phyloP scores from a whole-genome alignment of 2,113 vertebrate genomes.

The Pungitius pungitius region DNA sequence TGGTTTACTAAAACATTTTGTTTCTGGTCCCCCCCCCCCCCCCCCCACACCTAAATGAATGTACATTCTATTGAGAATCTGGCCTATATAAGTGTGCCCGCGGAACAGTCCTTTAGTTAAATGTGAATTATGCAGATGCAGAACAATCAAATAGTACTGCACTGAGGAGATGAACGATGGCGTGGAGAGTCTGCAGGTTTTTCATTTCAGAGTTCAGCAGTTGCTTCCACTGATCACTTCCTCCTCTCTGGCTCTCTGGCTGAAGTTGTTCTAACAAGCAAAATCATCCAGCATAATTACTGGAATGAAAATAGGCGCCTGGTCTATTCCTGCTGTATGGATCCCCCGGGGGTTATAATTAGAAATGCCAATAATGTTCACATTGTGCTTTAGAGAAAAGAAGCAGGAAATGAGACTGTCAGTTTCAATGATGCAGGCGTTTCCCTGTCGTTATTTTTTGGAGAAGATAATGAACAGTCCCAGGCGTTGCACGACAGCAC shows the following conservation, averaged over 20 bases:
- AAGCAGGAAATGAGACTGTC: slow-evolving; percentile 75
- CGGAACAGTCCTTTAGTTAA: slow-evolving; percentile 1
- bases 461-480: slow-evolving; percentile 72
- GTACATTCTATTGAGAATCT: slow-evolving; percentile 6
- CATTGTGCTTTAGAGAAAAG: slow-evolving; percentile 72
- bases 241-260: slow-evolving; percentile 26
- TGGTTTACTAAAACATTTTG: slow-evolving; percentile 33
- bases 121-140: slow-evolving; percentile 48
- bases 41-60: background rate
- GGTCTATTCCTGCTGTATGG: slow-evolving; percentile 40
- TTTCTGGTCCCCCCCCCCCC: background rate
- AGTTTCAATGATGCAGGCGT: slow-evolving; percentile 73
- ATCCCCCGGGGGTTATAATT: slow-evolving; percentile 57
- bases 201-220: slow-evolving; percentile 46
- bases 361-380: slow-evolving; percentile 68
- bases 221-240: slow-evolving; percentile 47
- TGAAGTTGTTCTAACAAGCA: slow-evolving; percentile 55
- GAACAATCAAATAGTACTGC: slow-evolving; percentile 43
- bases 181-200: slow-evolving; percentile 40
- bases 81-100: background rate
- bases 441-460: slow-evolving; percentile 66
- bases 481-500: slow-evolving; percentile 66
- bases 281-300: slow-evolving; percentile 58
- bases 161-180: slow-evolving; percentile 44
- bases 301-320: slow-evolving; percentile 49